Conservation (phyloP, 23 tunicate genomes). For the Trididemnum nubilum region DNA sequence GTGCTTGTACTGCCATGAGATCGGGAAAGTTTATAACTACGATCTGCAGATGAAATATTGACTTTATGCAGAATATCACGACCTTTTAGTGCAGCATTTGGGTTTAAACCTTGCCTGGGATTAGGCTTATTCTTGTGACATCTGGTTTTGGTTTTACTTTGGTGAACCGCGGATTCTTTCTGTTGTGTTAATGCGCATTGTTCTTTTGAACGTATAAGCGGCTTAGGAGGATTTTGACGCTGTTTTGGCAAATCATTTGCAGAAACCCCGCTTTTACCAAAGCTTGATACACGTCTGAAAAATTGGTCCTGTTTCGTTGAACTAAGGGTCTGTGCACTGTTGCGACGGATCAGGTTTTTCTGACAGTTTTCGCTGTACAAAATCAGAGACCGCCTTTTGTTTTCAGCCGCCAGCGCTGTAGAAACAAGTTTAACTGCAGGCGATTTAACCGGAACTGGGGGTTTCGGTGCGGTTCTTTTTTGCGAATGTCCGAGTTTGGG, state of each 20-base stretch:
- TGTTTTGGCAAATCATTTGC: not conserved
- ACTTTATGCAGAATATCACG: not conserved
- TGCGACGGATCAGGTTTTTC: conserved; percentile 71
- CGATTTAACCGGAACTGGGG: conserved; percentile 45
- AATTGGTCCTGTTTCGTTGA: conserved; percentile 6
- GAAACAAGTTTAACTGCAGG: conserved; percentile 6
- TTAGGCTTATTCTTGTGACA: not conserved
- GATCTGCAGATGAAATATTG: not conserved
- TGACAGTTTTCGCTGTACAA: conserved; percentile 40
- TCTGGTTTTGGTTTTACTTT: not conserved
- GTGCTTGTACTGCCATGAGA: conserved; percentile 4
- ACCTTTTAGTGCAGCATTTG: not conserved
- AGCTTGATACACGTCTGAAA: conserved; percentile 31
- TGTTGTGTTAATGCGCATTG: not conserved
- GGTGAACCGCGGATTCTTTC: not conserved
- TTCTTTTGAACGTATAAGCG: not conserved
- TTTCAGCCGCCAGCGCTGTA: conserved; percentile 17
- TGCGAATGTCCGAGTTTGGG: not conserved
- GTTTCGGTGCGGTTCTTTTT: conserved; percentile 31
- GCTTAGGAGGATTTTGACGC: not conserved
- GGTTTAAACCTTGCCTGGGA: not conserved
- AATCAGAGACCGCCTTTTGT: not conserved
- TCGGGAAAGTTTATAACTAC: not conserved
- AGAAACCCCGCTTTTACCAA: conserved; percentile 32
- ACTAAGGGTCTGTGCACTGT: conserved; percentile 39